Base-by-base conservation (phyloP, 2,797 vertebrate genomes). In the Hirundo rustica region DNA sequence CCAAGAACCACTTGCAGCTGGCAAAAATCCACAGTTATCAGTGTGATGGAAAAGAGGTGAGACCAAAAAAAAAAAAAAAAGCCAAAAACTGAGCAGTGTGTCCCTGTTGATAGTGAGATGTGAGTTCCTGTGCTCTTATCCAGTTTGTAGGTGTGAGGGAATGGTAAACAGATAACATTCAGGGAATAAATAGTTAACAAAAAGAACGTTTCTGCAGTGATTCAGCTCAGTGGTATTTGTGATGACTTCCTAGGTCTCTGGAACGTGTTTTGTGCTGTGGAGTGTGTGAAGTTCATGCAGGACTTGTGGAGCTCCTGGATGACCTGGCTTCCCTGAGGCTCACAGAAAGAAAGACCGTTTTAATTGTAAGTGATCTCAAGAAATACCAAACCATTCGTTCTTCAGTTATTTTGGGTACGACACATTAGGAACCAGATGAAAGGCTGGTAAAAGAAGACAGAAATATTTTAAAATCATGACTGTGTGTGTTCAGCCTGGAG, bases 1-100 rank as follows among this genome's bases (percentile, higher is more conserved):
- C 83, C 93, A 93, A 96, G 67, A 96, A 23, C 85, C 78, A 50
- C 86, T 92, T 88, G 71, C 51, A 88, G 44, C 66, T 96, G 91
- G 92, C 83, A 92, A 65, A 91, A 88, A 38, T 66, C 80, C 80
- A 72, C 45, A 57, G 61, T 78, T 92, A 91, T 54, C 82, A 79
- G 64, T 16, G 51, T 16, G 47, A 61, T 54, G 81, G 55, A 68
- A 89, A 87, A 89, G 79, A 38, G 30, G 26, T n/a, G 85, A 91
- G 65, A 48, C 16, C 20, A 32, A 47, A 83, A 40, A 67, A 26
- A 88, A 71, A 34, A 30, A 30, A 26, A 60, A 38, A 60, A 11
- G 11, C 38, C 38, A 11, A 38, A 38, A 32, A 22, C 16, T 42
- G 2, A 45, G 32, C 34, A 73, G 11, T 3, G 21, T 88, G 65